Percentiles rank a stretch among this genome's conserved stretches.
These are phyloP conservation scores for Apamea anceps DNA, from an alignment of 2,888 invertebrate genomes.

Conservation along the genomic window DNA sequence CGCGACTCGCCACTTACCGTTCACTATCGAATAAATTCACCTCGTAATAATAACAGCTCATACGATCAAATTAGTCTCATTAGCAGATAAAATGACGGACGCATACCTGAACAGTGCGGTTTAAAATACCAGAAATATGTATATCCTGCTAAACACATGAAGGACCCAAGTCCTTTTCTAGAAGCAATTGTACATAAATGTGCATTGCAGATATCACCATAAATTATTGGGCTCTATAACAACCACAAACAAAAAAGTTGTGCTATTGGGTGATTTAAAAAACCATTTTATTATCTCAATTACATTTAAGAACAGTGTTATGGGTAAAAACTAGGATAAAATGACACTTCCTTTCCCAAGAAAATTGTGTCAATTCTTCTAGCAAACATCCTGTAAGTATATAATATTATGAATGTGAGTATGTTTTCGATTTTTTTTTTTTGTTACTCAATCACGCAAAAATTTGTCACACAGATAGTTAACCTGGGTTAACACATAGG, in stretches of 20 bases:
- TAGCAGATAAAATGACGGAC: background rate
- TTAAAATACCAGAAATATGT: background rate
- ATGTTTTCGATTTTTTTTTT: no score
- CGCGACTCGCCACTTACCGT: background rate
- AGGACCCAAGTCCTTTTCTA: no score
- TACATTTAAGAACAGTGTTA: no score
- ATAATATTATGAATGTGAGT: background rate
- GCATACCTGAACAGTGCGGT: background rate
- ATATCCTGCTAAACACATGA: background rate
- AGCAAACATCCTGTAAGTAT: background rate
- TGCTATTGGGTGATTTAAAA: no score
- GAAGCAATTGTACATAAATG: no score
- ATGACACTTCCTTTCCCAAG: no score
- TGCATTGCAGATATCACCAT: no score
- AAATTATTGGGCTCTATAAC: no score
- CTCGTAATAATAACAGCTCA: background rate
- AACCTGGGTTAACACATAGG: background rate
- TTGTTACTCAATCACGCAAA: background rate
- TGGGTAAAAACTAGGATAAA: no score
- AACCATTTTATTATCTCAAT: no score
- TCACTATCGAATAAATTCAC: constrained; percentile 3
- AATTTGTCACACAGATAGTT: background rate
- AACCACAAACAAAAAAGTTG: no score
- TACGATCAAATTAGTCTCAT: background rate
- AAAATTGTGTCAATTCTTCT: no score